These are phyloP conservation scores for Anthoptus insignis DNA, from an alignment of 2,888 invertebrate species.

Conservation along the genomic window DNA sequence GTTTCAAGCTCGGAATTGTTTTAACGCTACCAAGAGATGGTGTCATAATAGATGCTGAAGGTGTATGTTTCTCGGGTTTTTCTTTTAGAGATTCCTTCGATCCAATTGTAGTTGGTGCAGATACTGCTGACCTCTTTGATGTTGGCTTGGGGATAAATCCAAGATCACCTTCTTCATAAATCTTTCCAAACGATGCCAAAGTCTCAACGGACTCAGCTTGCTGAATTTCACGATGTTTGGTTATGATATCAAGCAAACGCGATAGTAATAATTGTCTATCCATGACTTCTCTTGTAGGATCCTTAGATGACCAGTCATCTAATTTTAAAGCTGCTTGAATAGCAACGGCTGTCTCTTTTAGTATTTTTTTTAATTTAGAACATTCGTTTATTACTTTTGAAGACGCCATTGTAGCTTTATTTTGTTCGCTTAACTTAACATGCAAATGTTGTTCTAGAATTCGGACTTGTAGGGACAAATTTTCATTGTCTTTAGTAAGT, in stretches of 20 bases:
- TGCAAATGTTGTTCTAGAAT: constrained; percentile 87
- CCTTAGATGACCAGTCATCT: constrained; percentile 70
- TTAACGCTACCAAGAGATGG: constrained; percentile 66
- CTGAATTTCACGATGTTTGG: constrained; percentile 73
- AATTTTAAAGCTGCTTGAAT: constrained; percentile 87
- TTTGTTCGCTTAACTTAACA: constrained; percentile 78
- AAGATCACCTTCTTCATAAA: constrained; percentile 89
- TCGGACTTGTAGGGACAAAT: constrained; percentile 76
- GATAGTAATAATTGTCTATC: constrained; percentile 83
- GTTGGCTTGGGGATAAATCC: constrained; percentile 88
- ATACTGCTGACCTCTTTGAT: constrained; percentile 57
- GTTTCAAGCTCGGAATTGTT: constrained; percentile 71
- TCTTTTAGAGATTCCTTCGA: constrained; percentile 55
- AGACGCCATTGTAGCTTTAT: constrained; percentile 75
- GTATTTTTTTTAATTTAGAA: constrained; percentile 83
- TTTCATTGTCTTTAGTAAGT: constrained; percentile 77
- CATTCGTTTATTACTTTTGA: constrained; percentile 83
- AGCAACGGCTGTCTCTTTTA: constrained; percentile 88
- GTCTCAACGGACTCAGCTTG: constrained; percentile 74
- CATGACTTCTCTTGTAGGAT: constrained; percentile 72
- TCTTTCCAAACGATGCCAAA: constrained; percentile 79
- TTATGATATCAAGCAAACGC: constrained; percentile 84
- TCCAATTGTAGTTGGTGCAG: constrained; percentile 48
- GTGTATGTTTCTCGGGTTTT: constrained; percentile 42
- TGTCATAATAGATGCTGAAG: constrained; percentile 53